Base-by-base conservation (phyloP, 92 coral and sea anemone genomes). In the Umimayanthus kanabou region DNA sequence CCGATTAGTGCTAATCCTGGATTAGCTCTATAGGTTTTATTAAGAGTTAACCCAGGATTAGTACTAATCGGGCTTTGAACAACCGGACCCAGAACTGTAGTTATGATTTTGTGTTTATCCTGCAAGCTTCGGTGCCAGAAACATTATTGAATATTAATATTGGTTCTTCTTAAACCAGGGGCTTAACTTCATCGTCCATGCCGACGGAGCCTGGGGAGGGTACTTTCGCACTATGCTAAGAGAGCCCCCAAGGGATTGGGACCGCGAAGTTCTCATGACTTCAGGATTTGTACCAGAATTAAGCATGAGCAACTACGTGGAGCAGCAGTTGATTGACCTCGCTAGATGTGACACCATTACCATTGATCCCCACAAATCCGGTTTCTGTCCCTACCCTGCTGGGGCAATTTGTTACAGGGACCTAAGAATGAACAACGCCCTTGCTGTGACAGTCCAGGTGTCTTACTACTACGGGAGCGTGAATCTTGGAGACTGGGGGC, bases 131-230 rank as follows among this genome's bases (percentile, higher is more conserved):
- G 9, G 50, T 47, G 50, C 50, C 50, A 47, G 11, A 5, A 47
- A 47, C 11, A 47, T 47, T 47, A 6, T 47, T 47, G 0, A 47
- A 7, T 47, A 9, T 8, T 4, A 28, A 70, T 42, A 61, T 22
- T 61, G 23, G 28, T 25, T 80, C 25, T 40, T 77, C 11, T 80
- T 2, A 13, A 15, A 9, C 26, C 77, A 95, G 98, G 98, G 98
- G 9, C 90, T 95, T 29, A 92, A 94, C 89, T 95, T 92, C 90
- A 84, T 85, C 76, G 77, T 95, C 71, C 93, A 92, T 39, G 98
- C 94, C 2, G 98, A 95, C 74, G 98, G 91, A 29, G 98, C 98
- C 6, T 95, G 98, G 98, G 98, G 98, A 28, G 98, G 95, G 7
- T 95, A 95, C 86, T 94, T 96, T 87, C 89, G 96, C 45, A 90